Evolutionary conservation across 2,797 vertebrate genomes (phyloP).

Genomic region (Periparus ater): DNA sequence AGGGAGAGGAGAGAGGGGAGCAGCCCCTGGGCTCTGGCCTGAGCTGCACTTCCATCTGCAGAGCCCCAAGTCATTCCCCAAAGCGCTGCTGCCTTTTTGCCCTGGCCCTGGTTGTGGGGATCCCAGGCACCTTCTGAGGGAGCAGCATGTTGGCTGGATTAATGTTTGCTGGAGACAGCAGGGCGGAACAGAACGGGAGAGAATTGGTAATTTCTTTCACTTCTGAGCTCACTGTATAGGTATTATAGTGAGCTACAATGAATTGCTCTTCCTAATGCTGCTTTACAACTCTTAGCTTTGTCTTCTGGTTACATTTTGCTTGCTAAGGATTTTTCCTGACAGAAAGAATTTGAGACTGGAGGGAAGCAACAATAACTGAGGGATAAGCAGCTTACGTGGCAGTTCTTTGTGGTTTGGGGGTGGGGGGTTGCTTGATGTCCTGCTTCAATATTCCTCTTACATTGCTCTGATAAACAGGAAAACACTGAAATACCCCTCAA

Average conservation of each 20-base stretch:
- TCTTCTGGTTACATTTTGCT: conserved; percentile 34
- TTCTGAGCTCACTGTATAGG: background rate
- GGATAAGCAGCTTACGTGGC: conserved; percentile 29
- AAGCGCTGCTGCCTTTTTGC: background rate
- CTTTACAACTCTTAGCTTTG: conserved; percentile 35
- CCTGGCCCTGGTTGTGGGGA: background rate
- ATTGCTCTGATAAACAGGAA: conserved; percentile 38
- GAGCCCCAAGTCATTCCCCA: background rate
- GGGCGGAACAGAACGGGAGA: background rate
- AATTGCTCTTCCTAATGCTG: background rate
- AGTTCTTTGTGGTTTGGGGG: background rate
- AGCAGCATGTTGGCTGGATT: background rate
- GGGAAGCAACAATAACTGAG: background rate
- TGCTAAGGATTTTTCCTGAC: conserved; percentile 14
- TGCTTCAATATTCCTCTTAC: background rate
- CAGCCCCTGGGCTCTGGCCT: background rate
- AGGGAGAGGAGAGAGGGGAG: no score
- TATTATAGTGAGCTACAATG: background rate
- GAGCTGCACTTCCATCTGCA: rapidly evolving
- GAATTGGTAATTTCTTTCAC: background rate
- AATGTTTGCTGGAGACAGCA: background rate
- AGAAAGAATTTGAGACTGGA: conserved; percentile 50
- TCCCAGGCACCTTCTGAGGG: background rate
- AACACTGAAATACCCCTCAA: background rate
- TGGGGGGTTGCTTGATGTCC: background rate